Conservation (phyloP, 1,140 invertebrate genomes). For the Pachyrhynchus sulphureomaculatus region DNA sequence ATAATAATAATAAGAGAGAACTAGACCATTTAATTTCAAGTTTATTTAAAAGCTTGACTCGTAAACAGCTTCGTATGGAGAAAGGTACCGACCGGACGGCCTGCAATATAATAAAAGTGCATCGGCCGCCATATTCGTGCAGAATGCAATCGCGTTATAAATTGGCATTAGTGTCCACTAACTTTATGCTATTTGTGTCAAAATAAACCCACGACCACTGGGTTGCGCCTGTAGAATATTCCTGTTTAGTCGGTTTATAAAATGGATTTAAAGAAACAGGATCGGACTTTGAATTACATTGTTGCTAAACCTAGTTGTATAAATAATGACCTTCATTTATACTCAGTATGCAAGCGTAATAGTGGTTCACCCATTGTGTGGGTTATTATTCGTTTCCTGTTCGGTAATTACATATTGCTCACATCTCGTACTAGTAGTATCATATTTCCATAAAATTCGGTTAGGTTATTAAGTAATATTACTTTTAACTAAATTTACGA, state of each 20-base stretch:
- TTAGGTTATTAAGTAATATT: no score
- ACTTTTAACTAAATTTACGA: no score
- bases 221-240: neutral
- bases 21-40: conserved; percentile 48
- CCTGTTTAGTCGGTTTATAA: neutral
- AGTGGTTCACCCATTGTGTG: no score
- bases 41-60: conserved; percentile 44
- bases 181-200: conserved; percentile 48
- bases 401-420: no score
- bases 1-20: no score
- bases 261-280: neutral
- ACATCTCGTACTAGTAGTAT: no score
- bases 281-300: no score
- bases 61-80: conserved; percentile 31
- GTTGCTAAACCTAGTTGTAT: no score
- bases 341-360: no score
- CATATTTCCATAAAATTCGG: no score
- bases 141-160: conserved; percentile 44
- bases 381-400: no score
- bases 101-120: neutral
- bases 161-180: conserved; percentile 49
- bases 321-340: no score
- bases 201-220: conserved; percentile 41
- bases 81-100: conserved; percentile 20
- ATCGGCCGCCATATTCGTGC: conserved; percentile 22